Conservation (phyloP, 2,888 invertebrate species). For the Chirona hameri region DNA sequence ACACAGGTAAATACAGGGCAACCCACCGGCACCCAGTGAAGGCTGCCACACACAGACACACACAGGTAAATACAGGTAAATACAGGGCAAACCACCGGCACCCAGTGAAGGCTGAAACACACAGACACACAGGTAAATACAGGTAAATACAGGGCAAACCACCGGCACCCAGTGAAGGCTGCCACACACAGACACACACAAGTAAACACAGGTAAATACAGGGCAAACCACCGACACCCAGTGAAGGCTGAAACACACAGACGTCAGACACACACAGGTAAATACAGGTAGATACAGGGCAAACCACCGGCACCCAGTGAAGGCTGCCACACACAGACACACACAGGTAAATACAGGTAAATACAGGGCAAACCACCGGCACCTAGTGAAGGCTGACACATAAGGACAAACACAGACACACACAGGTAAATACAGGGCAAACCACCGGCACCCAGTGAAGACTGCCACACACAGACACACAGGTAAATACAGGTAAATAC, state of each 20-base stretch:
- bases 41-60: not conserved
- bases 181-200: not conserved
- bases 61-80: too few relatives aligned
- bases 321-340: not conserved
- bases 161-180: conserved; percentile 27
- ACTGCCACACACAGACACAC: not conserved
- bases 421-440: too few relatives aligned
- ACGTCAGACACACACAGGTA: not conserved
- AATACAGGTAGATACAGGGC: too few relatives aligned
- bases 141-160: not conserved
- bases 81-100: conserved; percentile 8
- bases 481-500: too few relatives aligned
- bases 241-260: conserved; percentile 4
- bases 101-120: conserved; percentile 13
- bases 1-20: too few relatives aligned
- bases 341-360: too few relatives aligned
- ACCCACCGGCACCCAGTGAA: conserved; percentile 22
- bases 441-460: conserved; percentile 25
- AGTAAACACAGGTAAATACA: too few relatives aligned
- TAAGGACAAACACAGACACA: not conserved
- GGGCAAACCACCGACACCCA: conserved; percentile 22
- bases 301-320: conserved; percentile 24
- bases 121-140: not conserved
- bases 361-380: not conserved
- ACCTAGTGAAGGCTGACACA: conserved; percentile 8